Conservation (phyloP, 2,888 invertebrate genomes). For the Tipula confusa region DNA sequence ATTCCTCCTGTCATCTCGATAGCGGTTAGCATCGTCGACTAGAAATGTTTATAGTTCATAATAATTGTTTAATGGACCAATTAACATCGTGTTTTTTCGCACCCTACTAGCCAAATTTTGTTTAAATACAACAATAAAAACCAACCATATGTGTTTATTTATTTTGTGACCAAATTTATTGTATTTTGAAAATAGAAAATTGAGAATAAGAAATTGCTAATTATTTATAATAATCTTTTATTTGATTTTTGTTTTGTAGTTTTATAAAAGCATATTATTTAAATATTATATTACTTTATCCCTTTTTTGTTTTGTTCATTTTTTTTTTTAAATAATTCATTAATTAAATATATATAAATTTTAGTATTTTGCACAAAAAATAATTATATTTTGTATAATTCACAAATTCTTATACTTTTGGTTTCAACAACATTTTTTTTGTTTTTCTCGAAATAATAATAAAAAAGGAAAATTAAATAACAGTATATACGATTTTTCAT, state of each 20-base stretch:
- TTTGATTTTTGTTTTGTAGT: background rate
- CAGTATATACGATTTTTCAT: background rate
- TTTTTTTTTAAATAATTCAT: background rate
- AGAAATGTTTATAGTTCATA: too few species aligned
- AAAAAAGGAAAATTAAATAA: slow-evolving; percentile 8
- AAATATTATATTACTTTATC: background rate
- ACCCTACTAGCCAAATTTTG: background rate
- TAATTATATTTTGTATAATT: slow-evolving; percentile 25
- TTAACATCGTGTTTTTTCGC: too few species aligned
- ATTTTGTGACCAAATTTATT: slow-evolving; percentile 12
- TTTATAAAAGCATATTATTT: slow-evolving; percentile 25
- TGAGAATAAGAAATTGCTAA: slow-evolving; percentile 21
- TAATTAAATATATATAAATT: background rate
- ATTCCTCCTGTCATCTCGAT: too few species aligned
- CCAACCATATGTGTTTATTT: background rate
- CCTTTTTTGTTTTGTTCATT: background rate
- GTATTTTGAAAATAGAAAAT: background rate
- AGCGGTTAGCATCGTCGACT: too few species aligned
- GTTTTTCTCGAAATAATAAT: background rate
- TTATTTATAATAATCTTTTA: slow-evolving; percentile 20
- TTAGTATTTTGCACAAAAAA: background rate
- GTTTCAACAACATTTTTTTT: background rate
- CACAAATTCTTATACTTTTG: slow-evolving; percentile 20
- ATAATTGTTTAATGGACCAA: too few species aligned
- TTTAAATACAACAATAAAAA: background rate